phyloP scores from a whole-genome alignment of 2,113 vertebrate species.

The Oreochromis tanganicae region DNA sequence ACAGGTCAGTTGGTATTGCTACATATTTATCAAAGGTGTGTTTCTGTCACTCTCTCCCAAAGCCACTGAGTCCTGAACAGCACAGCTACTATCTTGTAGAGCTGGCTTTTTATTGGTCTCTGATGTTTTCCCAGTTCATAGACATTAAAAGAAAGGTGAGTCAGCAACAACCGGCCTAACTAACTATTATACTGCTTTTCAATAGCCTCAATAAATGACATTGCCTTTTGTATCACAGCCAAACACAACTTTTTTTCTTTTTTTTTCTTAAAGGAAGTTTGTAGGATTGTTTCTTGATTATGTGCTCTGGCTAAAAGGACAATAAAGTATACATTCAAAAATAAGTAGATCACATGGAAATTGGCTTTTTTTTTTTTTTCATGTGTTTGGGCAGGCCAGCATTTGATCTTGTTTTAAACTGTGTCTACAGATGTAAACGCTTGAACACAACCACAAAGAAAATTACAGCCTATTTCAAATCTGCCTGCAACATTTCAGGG shows the following conservation, averaged over 20 bases:
- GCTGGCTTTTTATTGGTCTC: conserved; percentile 89
- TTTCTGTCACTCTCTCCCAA: conserved; percentile 34
- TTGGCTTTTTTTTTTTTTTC: neutral
- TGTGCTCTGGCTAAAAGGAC: neutral
- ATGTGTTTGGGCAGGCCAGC: neutral
- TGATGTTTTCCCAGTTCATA: conserved; percentile 92
- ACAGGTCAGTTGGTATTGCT: neutral
- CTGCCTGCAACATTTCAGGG: neutral
- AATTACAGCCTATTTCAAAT: neutral
- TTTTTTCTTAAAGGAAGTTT: neutral
- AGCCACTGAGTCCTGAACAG: conserved; percentile 81
- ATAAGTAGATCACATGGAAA: neutral
- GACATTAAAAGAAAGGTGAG: conserved; percentile 95
- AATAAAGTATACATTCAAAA: neutral
- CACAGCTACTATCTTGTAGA: conserved; percentile 89
- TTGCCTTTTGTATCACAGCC: neutral
- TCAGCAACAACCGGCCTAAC: neutral
- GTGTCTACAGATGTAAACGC: neutral
- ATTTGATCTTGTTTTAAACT: neutral
- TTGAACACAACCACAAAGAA: neutral
- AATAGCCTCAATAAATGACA: neutral
- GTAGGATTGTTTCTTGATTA: neutral
- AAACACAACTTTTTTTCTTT: neutral
- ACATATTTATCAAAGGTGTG: conserved; percentile 19
- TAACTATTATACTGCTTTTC: neutral